Conservation (phyloP, 2,113 vertebrate genomes). For the Mixornis gularis region DNA sequence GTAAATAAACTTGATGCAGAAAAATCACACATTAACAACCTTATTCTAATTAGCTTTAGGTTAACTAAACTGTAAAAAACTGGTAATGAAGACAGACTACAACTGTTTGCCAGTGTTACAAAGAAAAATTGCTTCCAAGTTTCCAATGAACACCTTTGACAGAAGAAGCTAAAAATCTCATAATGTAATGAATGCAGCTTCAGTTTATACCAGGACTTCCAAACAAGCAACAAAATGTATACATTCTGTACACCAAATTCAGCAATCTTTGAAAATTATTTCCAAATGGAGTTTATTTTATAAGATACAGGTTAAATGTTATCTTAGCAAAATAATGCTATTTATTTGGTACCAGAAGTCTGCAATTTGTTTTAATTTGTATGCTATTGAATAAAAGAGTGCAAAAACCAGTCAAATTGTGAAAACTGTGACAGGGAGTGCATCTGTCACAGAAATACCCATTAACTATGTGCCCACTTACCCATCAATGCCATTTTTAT, state of each 20-base stretch:
- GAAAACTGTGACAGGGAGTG: background rate
- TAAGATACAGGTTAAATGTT: background rate
- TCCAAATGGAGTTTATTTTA: background rate
- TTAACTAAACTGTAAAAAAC: background rate
- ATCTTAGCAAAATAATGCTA: background rate
- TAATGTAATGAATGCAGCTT: background rate
- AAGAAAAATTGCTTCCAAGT: background rate
- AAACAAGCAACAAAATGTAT: background rate
- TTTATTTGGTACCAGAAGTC: background rate
- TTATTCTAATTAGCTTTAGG: background rate
- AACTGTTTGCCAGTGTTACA: background rate
- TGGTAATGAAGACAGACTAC: background rate
- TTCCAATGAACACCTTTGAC: background rate
- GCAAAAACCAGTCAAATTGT: background rate
- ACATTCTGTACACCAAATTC: background rate
- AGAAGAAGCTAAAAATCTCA: background rate
- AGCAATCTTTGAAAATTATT: background rate
- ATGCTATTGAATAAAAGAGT: background rate
- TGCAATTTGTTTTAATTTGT: background rate
- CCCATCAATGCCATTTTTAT: background rate
- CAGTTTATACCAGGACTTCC: background rate
- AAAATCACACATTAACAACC: background rate
- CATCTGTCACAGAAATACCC: background rate
- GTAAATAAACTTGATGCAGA: background rate
- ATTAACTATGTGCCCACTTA: background rate